phyloP scores from a whole-genome alignment of 1,140 invertebrate genomes.

The Rhyzopertha dominica region DNA sequence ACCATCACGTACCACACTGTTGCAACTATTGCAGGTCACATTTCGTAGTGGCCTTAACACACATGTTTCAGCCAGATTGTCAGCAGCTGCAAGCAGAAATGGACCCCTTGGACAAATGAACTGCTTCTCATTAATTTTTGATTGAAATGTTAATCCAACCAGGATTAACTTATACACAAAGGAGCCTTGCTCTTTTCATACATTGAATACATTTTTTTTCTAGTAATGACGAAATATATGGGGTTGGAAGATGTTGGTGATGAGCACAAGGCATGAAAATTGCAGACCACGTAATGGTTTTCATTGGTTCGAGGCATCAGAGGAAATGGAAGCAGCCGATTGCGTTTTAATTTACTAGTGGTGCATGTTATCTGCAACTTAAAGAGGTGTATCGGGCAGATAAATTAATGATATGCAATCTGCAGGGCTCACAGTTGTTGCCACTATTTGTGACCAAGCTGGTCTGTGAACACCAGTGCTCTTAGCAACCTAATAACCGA shows the following conservation, averaged over 20 bases:
- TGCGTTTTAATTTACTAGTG: constrained; percentile 21
- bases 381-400: constrained; percentile 19
- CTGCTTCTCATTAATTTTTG: constrained; percentile 20
- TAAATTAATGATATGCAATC: constrained; percentile 25
- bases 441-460: constrained; percentile 37
- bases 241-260: constrained; percentile 33
- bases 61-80: too few species aligned
- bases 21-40: constrained; percentile 22
- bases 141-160: constrained; percentile 21
- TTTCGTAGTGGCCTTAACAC: constrained; percentile 6
- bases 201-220: too few species aligned
- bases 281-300: constrained; percentile 37
- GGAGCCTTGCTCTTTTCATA: too few species aligned
- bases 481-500: constrained; percentile 26
- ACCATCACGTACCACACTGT: constrained; percentile 23
- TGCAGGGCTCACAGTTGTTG: constrained; percentile 29
- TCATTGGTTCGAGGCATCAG: constrained; percentile 32
- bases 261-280: constrained; percentile 12
- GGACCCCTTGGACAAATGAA: too few species aligned
- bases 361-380: constrained; percentile 22
- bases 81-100: too few species aligned
- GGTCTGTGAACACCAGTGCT: constrained; percentile 23
- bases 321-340: constrained; percentile 35
- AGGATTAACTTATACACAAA: constrained; percentile 8
- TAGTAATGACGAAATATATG: constrained; percentile 12